Conservation (phyloP, 2,113 vertebrate species). For the Atractosteus spatula region DNA sequence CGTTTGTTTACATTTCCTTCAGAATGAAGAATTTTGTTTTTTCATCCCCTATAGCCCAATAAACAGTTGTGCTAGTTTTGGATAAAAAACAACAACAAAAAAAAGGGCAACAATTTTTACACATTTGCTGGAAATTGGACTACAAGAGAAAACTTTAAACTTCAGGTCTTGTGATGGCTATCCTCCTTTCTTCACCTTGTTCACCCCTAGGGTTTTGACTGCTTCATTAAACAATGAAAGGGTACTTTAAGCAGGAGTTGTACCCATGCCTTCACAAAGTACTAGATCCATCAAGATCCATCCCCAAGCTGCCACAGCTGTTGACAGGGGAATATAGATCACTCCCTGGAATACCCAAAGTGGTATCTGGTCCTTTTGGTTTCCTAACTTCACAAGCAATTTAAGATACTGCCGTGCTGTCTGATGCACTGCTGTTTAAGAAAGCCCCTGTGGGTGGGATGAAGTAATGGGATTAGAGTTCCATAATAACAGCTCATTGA, state of each 20-base stretch:
- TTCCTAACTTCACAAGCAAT: slow-evolving; percentile 9
- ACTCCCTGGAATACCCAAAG: slow-evolving; percentile 58
- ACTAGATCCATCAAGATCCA: slow-evolving; percentile 56
- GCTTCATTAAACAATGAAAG: slow-evolving; percentile 30
- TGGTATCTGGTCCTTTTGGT: slow-evolving; percentile 33
- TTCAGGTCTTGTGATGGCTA: no score
- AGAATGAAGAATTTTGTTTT: no score
- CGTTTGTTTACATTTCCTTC: no score
- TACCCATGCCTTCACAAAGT: slow-evolving; percentile 30
- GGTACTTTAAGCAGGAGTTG: slow-evolving; percentile 27
- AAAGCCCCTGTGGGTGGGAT: slow-evolving; percentile 40
- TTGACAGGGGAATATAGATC: slow-evolving; percentile 43
- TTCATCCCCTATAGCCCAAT: no score
- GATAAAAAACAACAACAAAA: no score
- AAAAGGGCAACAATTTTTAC: no score
- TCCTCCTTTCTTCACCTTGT: no score
- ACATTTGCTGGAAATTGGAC: no score
- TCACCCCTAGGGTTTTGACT: neutral
- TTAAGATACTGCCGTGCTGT: slow-evolving; percentile 27
- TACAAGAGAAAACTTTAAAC: no score
- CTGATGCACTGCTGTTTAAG: slow-evolving; percentile 38
- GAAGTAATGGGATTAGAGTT: slow-evolving; percentile 48
- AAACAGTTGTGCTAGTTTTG: no score
- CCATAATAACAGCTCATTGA: slow-evolving; percentile 49
- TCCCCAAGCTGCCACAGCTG: slow-evolving; percentile 43